phyloP scores from a whole-genome alignment of 1,140 invertebrate genomes.

The Branchinecta lynchi region DNA sequence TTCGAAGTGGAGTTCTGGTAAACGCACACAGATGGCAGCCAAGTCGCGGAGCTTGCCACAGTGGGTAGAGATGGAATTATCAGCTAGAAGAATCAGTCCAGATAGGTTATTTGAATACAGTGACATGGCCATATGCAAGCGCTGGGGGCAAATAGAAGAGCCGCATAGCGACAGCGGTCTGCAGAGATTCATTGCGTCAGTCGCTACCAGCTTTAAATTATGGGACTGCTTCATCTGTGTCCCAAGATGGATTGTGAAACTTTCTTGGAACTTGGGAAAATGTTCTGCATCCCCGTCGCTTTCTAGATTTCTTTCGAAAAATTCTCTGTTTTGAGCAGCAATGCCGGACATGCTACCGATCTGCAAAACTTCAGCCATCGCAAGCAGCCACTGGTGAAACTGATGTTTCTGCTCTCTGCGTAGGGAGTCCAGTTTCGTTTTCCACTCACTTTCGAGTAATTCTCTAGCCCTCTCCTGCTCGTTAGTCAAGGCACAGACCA shows the following conservation, averaged over 20 bases:
- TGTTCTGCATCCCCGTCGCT: conserved; percentile 27
- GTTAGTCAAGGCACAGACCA: conserved; percentile 57
- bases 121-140: conserved; percentile 79
- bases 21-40: neutral
- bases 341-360: conserved; percentile 15
- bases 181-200: conserved; percentile 73
- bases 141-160: conserved; percentile 40
- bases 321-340: conserved; percentile 18
- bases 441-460: conserved; percentile 56
- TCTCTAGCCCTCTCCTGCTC: conserved; percentile 59
- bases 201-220: conserved; percentile 79
- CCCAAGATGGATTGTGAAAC: conserved; percentile 91
- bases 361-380: conserved; percentile 24
- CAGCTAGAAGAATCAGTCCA: conserved; percentile 69
- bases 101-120: conserved; percentile 81
- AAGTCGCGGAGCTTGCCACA: conserved; percentile 54
- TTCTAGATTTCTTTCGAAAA: conserved; percentile 25
- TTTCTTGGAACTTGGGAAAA: conserved; percentile 57
- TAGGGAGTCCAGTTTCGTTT: conserved; percentile 51
- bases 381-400: conserved; percentile 60
- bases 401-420: conserved; percentile 53
- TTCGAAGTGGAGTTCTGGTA: conserved; percentile 7
- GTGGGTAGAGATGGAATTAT: conserved; percentile 53
- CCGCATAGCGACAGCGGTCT: conserved; percentile 26
- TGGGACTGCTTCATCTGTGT: conserved; percentile 97